phyloP scores from a whole-genome alignment of 2,888 invertebrate genomes.

The Lochmaea capreae region DNA sequence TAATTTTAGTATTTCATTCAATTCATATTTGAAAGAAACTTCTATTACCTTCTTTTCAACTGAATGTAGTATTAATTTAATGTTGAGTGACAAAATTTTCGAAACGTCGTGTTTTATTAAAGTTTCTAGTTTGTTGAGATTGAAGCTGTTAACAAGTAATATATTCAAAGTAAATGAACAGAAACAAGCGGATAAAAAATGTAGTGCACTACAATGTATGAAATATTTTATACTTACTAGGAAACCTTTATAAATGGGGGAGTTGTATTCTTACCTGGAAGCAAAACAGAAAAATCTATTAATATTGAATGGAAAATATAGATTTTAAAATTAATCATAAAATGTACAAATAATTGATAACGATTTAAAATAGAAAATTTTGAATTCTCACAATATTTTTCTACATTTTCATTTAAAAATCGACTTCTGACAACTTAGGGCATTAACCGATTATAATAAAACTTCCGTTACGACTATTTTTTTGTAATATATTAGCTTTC shows the following conservation, averaged over 20 bases:
- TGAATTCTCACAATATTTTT: no score
- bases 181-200: background rate
- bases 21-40: background rate
- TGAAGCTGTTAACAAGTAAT: background rate
- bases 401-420: no score
- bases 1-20: background rate
- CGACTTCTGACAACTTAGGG: no score
- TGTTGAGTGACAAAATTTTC: background rate
- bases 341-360: no score
- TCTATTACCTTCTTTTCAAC: no score
- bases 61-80: background rate
- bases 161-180: background rate
- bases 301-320: background rate
- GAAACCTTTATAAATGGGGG: background rate
- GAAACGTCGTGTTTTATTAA: background rate
- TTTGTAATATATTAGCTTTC: no score
- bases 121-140: background rate
- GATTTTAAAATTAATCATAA: background rate
- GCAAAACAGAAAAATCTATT: background rate
- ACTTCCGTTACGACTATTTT: no score
- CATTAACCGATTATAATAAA: no score
- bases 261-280: conserved; percentile 1
- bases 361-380: no score
- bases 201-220: background rate
- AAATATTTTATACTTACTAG: background rate